Base-by-base conservation (phyloP, 2,113 vertebrate genomes). In the Lathamus discolor region DNA sequence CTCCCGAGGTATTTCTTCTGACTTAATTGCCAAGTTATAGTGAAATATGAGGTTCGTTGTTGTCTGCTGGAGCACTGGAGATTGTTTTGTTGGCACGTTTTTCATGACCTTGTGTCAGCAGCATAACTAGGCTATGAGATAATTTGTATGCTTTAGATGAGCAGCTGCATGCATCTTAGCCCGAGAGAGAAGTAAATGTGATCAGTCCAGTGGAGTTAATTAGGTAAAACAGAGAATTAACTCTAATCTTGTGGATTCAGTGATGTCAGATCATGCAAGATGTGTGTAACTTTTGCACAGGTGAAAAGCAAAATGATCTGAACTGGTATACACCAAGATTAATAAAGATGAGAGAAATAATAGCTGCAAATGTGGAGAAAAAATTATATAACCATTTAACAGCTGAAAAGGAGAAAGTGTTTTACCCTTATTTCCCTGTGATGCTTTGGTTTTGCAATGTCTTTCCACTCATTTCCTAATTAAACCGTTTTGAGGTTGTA, bases 111-210 rank as follows among this genome's bases (percentile, higher is more conserved):
- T 1, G 90, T 86, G 89, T 97, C 87, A 97, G 87, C 90, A 87
- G 76, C 83, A 92, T 90, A 95, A 90, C 87, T 93, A 95, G 83
- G 90, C 95, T 96, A 80, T 98, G 97, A 98, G 96, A 88, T 96
- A 95, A 97, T 97, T 96, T 93, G 62, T 95, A 52, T 94, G 95
- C 51, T 76, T 83, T 93, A 94, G 90, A 94, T 75, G 93, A 93
- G 92, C 54, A 91, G 90, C 83, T 96, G 95, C 73, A 69, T 67
- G 46, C 91, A 79, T 95, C 80, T 95, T 88, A 90, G 68, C 52
- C 4, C 24, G 51, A 41, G 72, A 92, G 67, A 77, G 88, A 96
- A 97, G 72, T 85, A 51, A 90, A 29, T 64, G 77, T 81, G 62
- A 73, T 81, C 94, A 86, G 27, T 92, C 44, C 84, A 89, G 91